These are phyloP conservation scores for Punctoribates punctum DNA, from an alignment of 2,888 invertebrate genomes.

Conservation along the genomic window DNA sequence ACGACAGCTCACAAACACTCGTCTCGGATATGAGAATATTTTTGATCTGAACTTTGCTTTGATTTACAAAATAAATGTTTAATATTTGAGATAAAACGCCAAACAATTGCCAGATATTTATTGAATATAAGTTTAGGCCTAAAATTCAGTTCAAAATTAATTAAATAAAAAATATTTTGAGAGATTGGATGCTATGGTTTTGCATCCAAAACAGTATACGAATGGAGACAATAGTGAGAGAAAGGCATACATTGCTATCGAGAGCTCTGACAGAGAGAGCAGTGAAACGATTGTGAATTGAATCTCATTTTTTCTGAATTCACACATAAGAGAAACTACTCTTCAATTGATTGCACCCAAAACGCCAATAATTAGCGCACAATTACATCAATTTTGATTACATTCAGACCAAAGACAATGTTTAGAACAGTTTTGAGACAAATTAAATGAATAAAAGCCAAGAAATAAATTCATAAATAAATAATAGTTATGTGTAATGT, in stretches of 20 bases:
- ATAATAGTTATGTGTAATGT: conserved; percentile 16
- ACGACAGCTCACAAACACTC: too few species aligned
- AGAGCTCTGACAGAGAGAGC: background rate
- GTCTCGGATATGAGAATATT: too few species aligned
- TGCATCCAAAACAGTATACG: background rate
- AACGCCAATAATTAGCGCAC: background rate
- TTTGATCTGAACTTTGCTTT: too few species aligned
- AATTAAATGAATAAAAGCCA: background rate
- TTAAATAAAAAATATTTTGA: background rate
- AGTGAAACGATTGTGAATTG: background rate
- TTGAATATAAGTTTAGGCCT: background rate
- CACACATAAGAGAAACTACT: background rate
- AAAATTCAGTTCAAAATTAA: background rate
- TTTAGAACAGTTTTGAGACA: background rate
- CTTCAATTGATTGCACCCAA: conserved; percentile 10
- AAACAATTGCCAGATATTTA: too few species aligned
- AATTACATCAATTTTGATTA: background rate
- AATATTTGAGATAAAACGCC: too few species aligned
- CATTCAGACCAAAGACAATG: background rate
- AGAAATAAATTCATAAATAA: background rate
- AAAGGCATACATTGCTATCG: background rate
- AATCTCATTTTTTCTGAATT: background rate
- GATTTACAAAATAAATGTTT: too few species aligned
- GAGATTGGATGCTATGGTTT: background rate
- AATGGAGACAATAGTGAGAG: background rate